Percentiles rank a stretch among this genome's conserved stretches.
These are phyloP conservation scores for Listronotus oregonensis DNA, from an alignment of 1,140 invertebrate genomes.

Conservation along the genomic window DNA sequence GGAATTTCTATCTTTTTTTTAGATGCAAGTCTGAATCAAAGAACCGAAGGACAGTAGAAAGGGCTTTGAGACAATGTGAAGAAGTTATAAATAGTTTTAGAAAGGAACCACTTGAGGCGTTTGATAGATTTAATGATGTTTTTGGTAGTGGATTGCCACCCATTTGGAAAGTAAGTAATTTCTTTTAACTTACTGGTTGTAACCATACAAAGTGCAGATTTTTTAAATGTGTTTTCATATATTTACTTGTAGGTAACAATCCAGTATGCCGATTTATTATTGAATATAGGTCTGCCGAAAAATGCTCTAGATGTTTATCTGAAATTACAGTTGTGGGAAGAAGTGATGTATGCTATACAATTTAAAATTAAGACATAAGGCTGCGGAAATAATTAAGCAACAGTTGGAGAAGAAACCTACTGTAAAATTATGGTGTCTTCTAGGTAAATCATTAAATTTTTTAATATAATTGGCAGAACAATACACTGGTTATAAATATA, in stretches of 20 bases:
- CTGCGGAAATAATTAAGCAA: slow-evolving; percentile 84
- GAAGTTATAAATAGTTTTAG: slow-evolving; percentile 70
- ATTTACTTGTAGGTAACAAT: slow-evolving; percentile 49
- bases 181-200: neutral
- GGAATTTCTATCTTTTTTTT: neutral
- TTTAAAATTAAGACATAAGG: slow-evolving; percentile 84
- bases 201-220: neutral
- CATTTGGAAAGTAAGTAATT: slow-evolving; percentile 70
- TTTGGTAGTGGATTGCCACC: slow-evolving; percentile 71
- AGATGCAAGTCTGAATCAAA: slow-evolving; percentile 78
- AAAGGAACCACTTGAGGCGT: slow-evolving; percentile 54
- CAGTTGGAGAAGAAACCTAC: slow-evolving; percentile 81
- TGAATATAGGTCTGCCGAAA: slow-evolving; percentile 82
- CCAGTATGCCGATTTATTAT: slow-evolving; percentile 76
- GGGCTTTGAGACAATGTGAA: slow-evolving; percentile 81
- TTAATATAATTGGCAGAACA: neutral
- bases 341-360: slow-evolving; percentile 87
- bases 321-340: slow-evolving; percentile 85
- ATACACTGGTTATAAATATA: too few relatives aligned
- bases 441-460: slow-evolving; percentile 61
- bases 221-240: neutral
- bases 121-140: slow-evolving; percentile 61
- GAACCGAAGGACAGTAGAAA: slow-evolving; percentile 79
- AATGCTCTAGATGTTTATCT: slow-evolving; percentile 85
- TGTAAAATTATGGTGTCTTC: slow-evolving; percentile 84